phyloP scores from a whole-genome alignment of 2,888 invertebrate genomes.

The Synanthedon formicaeformis region DNA sequence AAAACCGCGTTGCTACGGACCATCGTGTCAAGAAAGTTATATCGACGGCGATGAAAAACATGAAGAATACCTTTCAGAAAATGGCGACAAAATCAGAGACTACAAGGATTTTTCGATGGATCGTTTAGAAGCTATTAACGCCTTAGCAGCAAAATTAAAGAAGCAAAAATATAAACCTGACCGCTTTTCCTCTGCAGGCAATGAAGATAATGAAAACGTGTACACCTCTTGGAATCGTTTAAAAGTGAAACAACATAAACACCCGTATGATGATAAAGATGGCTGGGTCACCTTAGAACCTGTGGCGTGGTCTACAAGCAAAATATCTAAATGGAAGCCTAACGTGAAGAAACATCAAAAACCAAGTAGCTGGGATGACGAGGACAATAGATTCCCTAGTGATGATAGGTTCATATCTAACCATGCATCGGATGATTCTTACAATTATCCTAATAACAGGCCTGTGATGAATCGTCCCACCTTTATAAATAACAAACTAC shows the following conservation, averaged over 20 bases:
- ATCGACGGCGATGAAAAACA: constrained; percentile 49
- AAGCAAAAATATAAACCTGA: constrained; percentile 47
- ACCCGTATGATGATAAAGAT: constrained; percentile 76
- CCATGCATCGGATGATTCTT: constrained; percentile 34
- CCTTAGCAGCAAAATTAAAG: constrained; percentile 59
- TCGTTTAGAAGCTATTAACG: constrained; percentile 52
- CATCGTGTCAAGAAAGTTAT: constrained; percentile 54
- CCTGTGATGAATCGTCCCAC: constrained; percentile 43
- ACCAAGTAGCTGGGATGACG: constrained; percentile 52
- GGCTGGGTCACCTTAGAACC: constrained; percentile 85
- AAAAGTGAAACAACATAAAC: constrained; percentile 67
- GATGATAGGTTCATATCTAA: constrained; percentile 19
- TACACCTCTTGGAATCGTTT: constrained; percentile 64
- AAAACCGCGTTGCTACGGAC: constrained; percentile 54
- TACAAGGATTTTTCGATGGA: constrained; percentile 49
- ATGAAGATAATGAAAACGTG: constrained; percentile 32
- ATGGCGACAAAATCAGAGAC: constrained; percentile 69
- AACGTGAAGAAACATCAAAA: constrained; percentile 70
- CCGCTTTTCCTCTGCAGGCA: constrained; percentile 21
- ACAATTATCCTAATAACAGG: constrained; percentile 37
- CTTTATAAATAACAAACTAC: constrained; percentile 50
- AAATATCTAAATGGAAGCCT: constrained; percentile 84
- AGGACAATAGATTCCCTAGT: constrained; percentile 37
- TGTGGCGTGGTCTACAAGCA: constrained; percentile 83
- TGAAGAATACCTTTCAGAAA: constrained; percentile 72